Base-by-base conservation (phyloP, 2,113 vertebrate species). In the Campylorhamphus procurvoides region DNA sequence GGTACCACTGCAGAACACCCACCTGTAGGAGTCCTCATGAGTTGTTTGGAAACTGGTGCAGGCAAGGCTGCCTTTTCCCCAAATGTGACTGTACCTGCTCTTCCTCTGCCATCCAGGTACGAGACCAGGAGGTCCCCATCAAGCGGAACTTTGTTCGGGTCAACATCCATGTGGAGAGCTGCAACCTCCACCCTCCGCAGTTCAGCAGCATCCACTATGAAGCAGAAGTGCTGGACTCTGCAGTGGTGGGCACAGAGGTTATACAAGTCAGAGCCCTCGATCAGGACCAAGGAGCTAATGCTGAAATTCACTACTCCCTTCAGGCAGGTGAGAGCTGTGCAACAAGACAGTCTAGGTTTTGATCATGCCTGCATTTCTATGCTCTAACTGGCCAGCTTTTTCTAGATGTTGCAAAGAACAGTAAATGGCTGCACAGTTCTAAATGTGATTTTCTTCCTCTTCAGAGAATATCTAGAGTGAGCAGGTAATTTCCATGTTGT, bases 61-160 rank as follows among this genome's bases (percentile, higher is more conserved):
- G 53, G 23, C 49, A 79, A 59, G 73, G 18, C 35, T 59, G n/a
- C 58, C 46, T 63, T 5, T 50, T 72, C 60, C 63, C 42, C 16
- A 13, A 62, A 6, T 47, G 47, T 96, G 76, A 64, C 37, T 7
- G 3, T 87, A 50, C 14, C 17, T 62, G 18, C 22, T 69, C 25
- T 14, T 63, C 44, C 69, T 28, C 76, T 88, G 79, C 62, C 27
- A 56, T 71, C 44, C 90, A 99, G 99, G 99, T 99, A 12, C 98
- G 99, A 58, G 99, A 99, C 95, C 99, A 99, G 94, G 99, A 99
- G 95, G 99, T 99, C 27, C 99, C 99, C 27, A 98, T 99, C 75
- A 99, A 99, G 90, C 98, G 98, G 95, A 99, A 99, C 94, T 99
- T 99, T 90, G 99, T 98, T 28, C 98, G 98, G 87, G 98, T 98